These are phyloP conservation scores for Drosophila arizonae DNA, from an alignment of 1,140 invertebrate species.

Conservation along the genomic window DNA sequence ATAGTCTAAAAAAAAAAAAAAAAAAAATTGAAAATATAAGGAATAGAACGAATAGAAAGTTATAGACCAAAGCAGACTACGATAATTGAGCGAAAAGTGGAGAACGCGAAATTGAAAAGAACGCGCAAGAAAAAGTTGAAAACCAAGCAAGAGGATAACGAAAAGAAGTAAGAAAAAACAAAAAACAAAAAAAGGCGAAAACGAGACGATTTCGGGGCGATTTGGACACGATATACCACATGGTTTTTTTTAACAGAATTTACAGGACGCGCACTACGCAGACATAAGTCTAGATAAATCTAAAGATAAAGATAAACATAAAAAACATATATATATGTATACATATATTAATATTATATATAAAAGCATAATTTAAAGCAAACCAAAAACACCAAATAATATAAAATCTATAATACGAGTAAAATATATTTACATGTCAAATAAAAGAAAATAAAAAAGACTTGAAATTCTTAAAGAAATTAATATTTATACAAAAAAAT, in stretches of 20 bases:
- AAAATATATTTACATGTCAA: conserved; percentile 59
- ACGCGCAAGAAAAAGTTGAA: too few relatives aligned
- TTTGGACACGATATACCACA: conserved; percentile 40
- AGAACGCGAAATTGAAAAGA: not conserved
- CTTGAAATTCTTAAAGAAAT: conserved; percentile 77
- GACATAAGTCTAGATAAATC: conserved; percentile 15
- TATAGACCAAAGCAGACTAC: not conserved
- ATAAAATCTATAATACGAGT: conserved; percentile 4
- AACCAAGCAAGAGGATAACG: too few relatives aligned
- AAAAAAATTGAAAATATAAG: too few relatives aligned
- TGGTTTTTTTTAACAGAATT: conserved; percentile 73
- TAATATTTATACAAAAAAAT: conserved; percentile 63
- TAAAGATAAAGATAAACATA: not conserved
- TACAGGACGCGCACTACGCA: conserved; percentile 41
- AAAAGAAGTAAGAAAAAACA: not conserved
- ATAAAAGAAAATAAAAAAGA: conserved; percentile 58
- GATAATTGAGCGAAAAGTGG: not conserved
- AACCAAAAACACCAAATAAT: not conserved
- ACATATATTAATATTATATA: conserved; percentile 2
- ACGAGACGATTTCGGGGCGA: not conserved
- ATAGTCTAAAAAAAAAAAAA: too few relatives aligned
- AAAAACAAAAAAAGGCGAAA: not conserved
- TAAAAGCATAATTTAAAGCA: not conserved
- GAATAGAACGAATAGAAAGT: too few relatives aligned
- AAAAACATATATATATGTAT: conserved; percentile 1